Evolutionary conservation across 2,113 vertebrate genomes (phyloP), one percentile per base, ranked within the genome.

Genomic region (Bambusicola thoracicus): DNA sequence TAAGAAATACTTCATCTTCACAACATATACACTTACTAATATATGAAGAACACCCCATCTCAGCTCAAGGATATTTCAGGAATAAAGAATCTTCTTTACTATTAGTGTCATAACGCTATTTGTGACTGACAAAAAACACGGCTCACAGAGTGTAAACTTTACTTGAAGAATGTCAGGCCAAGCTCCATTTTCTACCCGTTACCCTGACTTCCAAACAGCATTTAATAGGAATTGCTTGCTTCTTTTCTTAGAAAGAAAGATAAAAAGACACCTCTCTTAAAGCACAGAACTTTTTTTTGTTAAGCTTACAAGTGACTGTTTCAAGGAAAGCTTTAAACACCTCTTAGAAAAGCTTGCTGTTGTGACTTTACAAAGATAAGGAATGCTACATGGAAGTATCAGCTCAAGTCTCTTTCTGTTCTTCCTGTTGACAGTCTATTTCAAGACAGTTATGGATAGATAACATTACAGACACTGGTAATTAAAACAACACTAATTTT

Each of bases 401-500:
- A 91, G 87, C 41, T 79, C 56, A 56, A 87, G 92, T 77, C 59
- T 72, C 82, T 94, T 76, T 53, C 96, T 92, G 82, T 91, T 97
- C 96, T 96, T 85, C 58, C 34, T 3, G 44, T 95, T 93, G 97
- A 97, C 91, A 97, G 92, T 96, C 97, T 97, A 88, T 96, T 97
- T 94, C 96, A 93, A 97, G 97, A 98, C 98, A 98, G 98, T 98
- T 98, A 98, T 98, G 97, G 98, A 98, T 98, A 98, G 98, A 98
- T 97, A 98, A 97, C 98, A 97, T 97, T 98, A 98, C 98, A 98
- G 98, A 98, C 98, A 97, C 97, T 98, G 98, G 98, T 98, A 98
- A 98, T 98, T 98, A 98, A 98, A 98, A 98, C 98, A 98, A 98
- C 98, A 98, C 98, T 98, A 98, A 98, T 98, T 98, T 98, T 98